Evolutionary conservation across 1,140 invertebrate species (phyloP), one percentile per base, ranked within the genome.

Genomic region (Lycorma delicatula): DNA sequence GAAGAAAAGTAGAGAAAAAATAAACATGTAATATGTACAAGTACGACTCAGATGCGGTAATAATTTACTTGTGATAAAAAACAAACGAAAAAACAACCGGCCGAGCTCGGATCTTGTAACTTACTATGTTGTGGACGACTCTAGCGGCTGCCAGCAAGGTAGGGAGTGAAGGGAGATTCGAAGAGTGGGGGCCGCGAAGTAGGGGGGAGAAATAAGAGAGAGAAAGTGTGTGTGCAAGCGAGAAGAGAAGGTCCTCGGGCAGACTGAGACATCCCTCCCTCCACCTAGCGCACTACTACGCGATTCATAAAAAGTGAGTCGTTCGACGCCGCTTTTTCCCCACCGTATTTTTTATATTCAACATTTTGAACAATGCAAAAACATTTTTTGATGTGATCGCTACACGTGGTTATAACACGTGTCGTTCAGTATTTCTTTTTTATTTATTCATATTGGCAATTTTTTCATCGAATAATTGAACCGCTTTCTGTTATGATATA

Each of bases 101-200:
- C 20, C 54, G 28, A 20, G 38, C 12, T 29, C 11, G 56, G 20
- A 29, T 28, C 50, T 47, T 51, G 36, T 38, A 48, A 48, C 46
- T 57, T 29, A 57, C 56, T 57, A 57, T 57, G 47, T 50, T 57
- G 56, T 57, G 47, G 22, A 18, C 25, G 23, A 47, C 29, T 47
- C 12, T 16, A 20, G 47, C 34, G 56, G 47, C 13, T 11, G 46
- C 27, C 3, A 31, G 22, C 29, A 23, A 13, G 54, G 28, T n/a
- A 28, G 22, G 36, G 34, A 38, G 28, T 34, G 52, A 18, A 18
- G 9, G 49, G n/a, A 13, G 41, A 25, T 31, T 12, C 31, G 36
- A 26, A 18, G 49, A 47, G 54, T 22, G 52, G 38, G 54, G 44
- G 46, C n/a, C 41, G 41, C 18, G 41, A 44, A 44, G 41, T 44